Evolutionary conservation across 1,140 invertebrate species (phyloP).

Genomic region (Drosophila funebris): DNA sequence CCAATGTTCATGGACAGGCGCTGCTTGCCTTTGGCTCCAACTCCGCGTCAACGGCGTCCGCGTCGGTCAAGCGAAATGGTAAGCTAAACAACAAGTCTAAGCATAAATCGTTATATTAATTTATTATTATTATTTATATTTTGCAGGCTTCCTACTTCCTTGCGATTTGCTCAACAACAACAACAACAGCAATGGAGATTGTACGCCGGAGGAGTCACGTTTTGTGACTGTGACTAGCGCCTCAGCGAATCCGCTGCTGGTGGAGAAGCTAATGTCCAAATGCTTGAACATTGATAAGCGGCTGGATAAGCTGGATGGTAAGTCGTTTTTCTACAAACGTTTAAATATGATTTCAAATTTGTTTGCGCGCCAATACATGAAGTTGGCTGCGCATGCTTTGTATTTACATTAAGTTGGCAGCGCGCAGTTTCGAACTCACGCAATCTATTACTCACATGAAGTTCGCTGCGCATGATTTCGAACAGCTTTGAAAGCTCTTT

Average conservation of each 20-base stretch:
- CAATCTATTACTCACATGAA: not conserved
- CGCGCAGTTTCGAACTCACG: not conserved
- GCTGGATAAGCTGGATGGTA: conserved; percentile 63
- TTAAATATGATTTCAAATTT: not conserved
- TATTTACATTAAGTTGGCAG: conserved; percentile 4
- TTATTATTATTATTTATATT: not conserved
- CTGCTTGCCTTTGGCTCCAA: conserved; percentile 61
- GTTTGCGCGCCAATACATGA: not conserved
- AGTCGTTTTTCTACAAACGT: conserved; percentile 28
- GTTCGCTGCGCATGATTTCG: not conserved
- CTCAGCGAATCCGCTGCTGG: conserved; percentile 78
- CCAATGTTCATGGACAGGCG: conserved; percentile 26
- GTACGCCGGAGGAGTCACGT: conserved; percentile 63
- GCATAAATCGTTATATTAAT: not conserved
- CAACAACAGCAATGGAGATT: conserved; percentile 53
- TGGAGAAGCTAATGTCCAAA: conserved; percentile 82
- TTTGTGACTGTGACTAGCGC: conserved; percentile 74
- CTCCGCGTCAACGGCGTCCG: conserved; percentile 18
- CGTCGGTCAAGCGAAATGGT: conserved; percentile 44
- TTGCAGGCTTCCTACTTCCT: conserved; percentile 39
- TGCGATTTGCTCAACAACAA: conserved; percentile 69
- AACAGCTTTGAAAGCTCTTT: not conserved
- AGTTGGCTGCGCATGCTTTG: not conserved
- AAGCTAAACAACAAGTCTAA: not conserved
- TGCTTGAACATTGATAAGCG: conserved; percentile 69